Conservation (phyloP, 1,140 invertebrate species). For the Ladona fulva region DNA sequence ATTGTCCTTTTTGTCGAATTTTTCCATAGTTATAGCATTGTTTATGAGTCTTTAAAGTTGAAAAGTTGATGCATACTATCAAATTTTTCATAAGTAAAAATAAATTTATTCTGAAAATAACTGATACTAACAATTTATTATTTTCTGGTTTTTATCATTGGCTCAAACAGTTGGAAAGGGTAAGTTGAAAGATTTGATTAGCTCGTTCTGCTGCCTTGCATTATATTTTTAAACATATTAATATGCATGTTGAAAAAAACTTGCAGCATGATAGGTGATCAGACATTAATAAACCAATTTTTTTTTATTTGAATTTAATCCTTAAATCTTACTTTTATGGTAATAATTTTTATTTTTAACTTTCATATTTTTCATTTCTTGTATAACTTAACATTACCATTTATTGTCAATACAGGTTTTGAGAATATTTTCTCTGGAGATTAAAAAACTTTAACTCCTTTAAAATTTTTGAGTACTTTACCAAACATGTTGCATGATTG, state of each 20-base stretch:
- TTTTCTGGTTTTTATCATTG: conserved; percentile 19
- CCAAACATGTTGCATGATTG: background rate
- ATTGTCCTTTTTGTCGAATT: background rate
- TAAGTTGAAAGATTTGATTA: conserved; percentile 17
- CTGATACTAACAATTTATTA: conserved; percentile 17
- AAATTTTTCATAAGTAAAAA: background rate
- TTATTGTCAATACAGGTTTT: too few species aligned
- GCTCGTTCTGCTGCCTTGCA: background rate
- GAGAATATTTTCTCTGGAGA: too few species aligned
- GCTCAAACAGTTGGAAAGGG: conserved; percentile 19
- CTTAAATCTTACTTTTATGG: too few species aligned
- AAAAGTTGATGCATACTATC: too few species aligned
- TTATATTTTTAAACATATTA: background rate
- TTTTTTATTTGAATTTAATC: too few species aligned
- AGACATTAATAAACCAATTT: too few species aligned
- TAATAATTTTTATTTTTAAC: too few species aligned
- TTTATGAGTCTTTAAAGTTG: too few species aligned
- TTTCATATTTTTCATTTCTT: too few species aligned
- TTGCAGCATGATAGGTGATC: background rate
- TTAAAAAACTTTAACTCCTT: too few species aligned
- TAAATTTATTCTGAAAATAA: background rate
- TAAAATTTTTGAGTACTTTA: background rate
- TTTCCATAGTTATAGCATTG: too few species aligned
- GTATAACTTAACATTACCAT: too few species aligned
- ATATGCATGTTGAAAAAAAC: background rate